Evolutionary conservation across 1,140 invertebrate species (phyloP).

Genomic region (Streblospio benedicti): DNA sequence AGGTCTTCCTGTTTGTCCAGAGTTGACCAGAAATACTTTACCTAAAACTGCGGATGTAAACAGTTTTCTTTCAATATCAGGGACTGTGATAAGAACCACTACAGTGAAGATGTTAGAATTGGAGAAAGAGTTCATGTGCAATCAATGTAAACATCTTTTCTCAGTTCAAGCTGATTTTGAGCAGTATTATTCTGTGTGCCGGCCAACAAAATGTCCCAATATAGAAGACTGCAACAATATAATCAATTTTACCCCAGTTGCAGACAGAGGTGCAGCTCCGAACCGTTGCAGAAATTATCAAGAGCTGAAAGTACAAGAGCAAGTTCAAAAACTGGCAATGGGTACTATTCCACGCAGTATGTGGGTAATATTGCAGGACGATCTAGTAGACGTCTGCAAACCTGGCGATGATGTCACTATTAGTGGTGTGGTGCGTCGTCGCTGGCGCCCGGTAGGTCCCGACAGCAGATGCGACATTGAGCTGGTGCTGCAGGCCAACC

Average conservation of each 20-base stretch:
- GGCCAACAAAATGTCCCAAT: slow-evolving; percentile 57
- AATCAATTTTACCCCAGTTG: slow-evolving; percentile 43
- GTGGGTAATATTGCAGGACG: slow-evolving; percentile 73
- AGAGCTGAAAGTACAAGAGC: slow-evolving; percentile 77
- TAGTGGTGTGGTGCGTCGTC: slow-evolving; percentile 66
- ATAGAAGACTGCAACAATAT: slow-evolving; percentile 51
- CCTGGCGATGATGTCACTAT: slow-evolving; percentile 79
- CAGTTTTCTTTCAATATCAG: slow-evolving; percentile 56
- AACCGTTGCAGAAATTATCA: slow-evolving; percentile 76
- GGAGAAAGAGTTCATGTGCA: slow-evolving; percentile 63
- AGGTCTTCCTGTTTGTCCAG: slow-evolving; percentile 44
- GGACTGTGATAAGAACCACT: slow-evolving; percentile 67
- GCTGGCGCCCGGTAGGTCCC: slow-evolving; percentile 58
- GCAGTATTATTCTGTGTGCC: slow-evolving; percentile 55
- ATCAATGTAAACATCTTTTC: slow-evolving; percentile 65
- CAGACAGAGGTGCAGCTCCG: slow-evolving; percentile 37
- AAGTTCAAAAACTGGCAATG: slow-evolving; percentile 60
- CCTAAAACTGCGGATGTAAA: slow-evolving; percentile 60
- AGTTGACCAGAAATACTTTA: slow-evolving; percentile 49
- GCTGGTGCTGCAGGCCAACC: slow-evolving; percentile 63
- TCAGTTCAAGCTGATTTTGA: slow-evolving; percentile 57
- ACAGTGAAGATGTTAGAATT: slow-evolving; percentile 68
- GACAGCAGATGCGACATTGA: slow-evolving; percentile 62
- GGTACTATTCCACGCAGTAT: slow-evolving; percentile 68
- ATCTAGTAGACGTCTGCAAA: slow-evolving; percentile 76